phyloP scores from a whole-genome alignment of 2,113 vertebrate genomes.

The Anolis carolinensis region DNA sequence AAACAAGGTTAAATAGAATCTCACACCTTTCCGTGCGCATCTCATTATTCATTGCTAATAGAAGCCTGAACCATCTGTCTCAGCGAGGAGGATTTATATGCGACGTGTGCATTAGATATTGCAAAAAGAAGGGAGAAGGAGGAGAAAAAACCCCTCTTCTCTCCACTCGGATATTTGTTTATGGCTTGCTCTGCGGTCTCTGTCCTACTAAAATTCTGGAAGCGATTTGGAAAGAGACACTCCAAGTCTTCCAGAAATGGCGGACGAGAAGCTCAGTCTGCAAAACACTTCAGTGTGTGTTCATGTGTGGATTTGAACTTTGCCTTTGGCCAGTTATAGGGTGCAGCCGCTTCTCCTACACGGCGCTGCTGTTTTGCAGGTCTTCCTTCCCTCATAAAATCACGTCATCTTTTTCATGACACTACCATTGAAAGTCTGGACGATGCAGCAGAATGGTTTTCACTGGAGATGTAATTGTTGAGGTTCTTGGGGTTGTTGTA shows the following conservation, averaged over 20 bases:
- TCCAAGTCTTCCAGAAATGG: accelerated
- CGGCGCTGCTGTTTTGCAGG: neutral
- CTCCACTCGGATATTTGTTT: conserved; percentile 47
- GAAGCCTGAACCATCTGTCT: conserved; percentile 71
- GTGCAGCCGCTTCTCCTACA: neutral
- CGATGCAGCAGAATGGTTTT: too few species aligned
- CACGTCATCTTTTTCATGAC: too few species aligned
- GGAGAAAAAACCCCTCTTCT: neutral
- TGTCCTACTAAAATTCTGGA: neutral
- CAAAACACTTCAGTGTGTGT: too few species aligned
- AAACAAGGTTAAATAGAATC: conserved; percentile 71
- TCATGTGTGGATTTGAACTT: too few species aligned
- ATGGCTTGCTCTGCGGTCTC: neutral
- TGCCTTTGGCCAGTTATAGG: neutral
- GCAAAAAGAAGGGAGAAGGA: conserved; percentile 17
- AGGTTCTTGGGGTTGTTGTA: too few species aligned
- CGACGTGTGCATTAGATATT: conserved; percentile 63
- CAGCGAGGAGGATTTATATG: conserved; percentile 49
- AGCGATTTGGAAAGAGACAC: neutral
- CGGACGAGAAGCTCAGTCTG: accelerated
- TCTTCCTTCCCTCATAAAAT: too few species aligned
- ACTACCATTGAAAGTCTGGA: neutral
- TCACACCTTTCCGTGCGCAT: conserved; percentile 69
- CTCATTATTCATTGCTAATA: conserved; percentile 75
- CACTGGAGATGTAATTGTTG: neutral